A percentile compares a stretch with the other conserved stretches of the same genome.
Evolutionary conservation across 2,113 vertebrate genomes (phyloP).

Genomic region (Mixornis gularis): DNA sequence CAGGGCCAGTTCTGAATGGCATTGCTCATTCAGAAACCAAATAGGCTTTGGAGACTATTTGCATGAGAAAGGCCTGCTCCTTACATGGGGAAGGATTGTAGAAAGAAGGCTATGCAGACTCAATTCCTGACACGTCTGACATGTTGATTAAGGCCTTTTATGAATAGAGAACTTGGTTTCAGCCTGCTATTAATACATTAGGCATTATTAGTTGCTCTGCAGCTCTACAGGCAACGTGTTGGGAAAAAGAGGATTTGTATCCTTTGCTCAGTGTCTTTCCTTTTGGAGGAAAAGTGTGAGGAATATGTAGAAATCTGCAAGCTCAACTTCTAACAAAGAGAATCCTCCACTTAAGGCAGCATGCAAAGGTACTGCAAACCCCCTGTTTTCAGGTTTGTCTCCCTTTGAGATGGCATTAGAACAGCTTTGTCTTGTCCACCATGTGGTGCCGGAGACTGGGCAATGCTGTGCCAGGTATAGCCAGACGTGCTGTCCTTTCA

Average conservation of each 20-base stretch:
- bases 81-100: not conserved
- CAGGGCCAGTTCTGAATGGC: not conserved
- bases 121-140: not conserved
- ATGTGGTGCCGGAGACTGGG: fast-evolving
- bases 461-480: fast-evolving
- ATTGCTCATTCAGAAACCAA: not conserved
- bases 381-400: not conserved
- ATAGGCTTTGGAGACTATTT: not conserved
- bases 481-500: fast-evolving
- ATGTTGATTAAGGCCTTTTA: slow-evolving; percentile 30
- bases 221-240: not conserved
- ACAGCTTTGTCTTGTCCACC: not conserved
- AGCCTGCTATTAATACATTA: not conserved
- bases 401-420: not conserved
- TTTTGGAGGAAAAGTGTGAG: not conserved
- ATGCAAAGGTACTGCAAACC: not conserved
- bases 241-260: not conserved
- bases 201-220: not conserved
- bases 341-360: not conserved
- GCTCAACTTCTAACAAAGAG: not conserved
- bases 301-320: not conserved
- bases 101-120: not conserved
- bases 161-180: not conserved
- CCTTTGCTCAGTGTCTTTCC: not conserved
- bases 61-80: slow-evolving; percentile 23